Evolutionary conservation across 1,140 invertebrate species (phyloP).

Genomic region (Lepeophtheirus salmonis): DNA sequence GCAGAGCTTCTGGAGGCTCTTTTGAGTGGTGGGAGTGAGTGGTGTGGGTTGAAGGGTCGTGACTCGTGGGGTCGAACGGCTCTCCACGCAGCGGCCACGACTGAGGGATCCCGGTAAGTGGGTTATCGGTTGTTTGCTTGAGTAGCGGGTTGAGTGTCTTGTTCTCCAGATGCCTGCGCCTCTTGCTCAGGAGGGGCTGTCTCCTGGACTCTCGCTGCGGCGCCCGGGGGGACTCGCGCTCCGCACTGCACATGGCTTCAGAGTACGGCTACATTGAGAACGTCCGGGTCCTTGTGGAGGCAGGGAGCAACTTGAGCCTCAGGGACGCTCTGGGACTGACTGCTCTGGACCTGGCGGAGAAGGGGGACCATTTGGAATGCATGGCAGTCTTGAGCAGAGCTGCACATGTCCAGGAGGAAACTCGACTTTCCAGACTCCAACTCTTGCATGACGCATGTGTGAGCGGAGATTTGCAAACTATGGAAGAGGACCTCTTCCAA

Average conservation of each 20-base stretch:
- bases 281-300: slow-evolving; percentile 42
- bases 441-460: slow-evolving; percentile 48
- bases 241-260: slow-evolving; percentile 55
- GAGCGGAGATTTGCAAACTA: slow-evolving; percentile 16
- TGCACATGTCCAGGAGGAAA: too few species aligned
- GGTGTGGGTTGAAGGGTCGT: slow-evolving; percentile 48
- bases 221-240: too few species aligned
- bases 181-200: slow-evolving; percentile 31
- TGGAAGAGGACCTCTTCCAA: slow-evolving; percentile 2
- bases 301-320: slow-evolving; percentile 42
- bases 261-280: slow-evolving; percentile 56
- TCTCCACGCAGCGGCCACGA: slow-evolving; percentile 68
- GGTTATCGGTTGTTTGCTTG: slow-evolving; percentile 48
- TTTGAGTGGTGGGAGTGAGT: slow-evolving; percentile 45
- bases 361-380: slow-evolving; percentile 44
- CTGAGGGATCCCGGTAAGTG: slow-evolving; percentile 58
- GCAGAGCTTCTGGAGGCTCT: slow-evolving; percentile 64
- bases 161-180: slow-evolving; percentile 12
- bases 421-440: too few species aligned
- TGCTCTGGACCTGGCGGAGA: slow-evolving; percentile 51
- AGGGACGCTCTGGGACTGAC: slow-evolving; percentile 46
- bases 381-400: too few species aligned
- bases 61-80: slow-evolving; percentile 58
- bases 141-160: too few species aligned
- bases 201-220: too few species aligned